phyloP scores from a whole-genome alignment of 1,140 invertebrate species.

The Heterodera schachtii region DNA sequence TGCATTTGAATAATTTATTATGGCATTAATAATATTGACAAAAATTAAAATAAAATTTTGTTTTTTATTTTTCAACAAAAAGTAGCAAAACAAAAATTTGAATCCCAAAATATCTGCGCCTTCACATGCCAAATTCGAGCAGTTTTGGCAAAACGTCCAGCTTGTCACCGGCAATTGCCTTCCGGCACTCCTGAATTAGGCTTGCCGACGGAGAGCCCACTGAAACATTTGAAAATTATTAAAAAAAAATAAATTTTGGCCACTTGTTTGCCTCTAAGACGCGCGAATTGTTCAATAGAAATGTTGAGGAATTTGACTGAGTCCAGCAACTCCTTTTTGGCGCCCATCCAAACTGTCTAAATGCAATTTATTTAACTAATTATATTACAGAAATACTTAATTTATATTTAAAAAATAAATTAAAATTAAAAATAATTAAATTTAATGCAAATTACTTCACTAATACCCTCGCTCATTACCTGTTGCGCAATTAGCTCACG shows the following conservation, averaged over 20 bases:
- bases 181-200: conserved; percentile 46
- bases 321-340: conserved; percentile 36
- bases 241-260: conserved; percentile 31
- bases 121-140: conserved; percentile 38
- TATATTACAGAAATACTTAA: background rate
- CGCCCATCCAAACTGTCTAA: conserved; percentile 26
- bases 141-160: conserved; percentile 38
- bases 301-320: conserved; percentile 44
- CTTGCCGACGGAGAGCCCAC: conserved; percentile 37
- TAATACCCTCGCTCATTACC: background rate
- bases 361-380: too few relatives aligned
- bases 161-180: conserved; percentile 45
- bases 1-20: too few relatives aligned
- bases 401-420: background rate
- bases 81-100: background rate
- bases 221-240: conserved; percentile 19
- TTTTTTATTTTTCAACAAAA: too few relatives aligned
- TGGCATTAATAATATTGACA: too few relatives aligned
- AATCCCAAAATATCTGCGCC: too few relatives aligned
- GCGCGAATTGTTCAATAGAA: conserved; percentile 46
- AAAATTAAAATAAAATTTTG: too few relatives aligned
- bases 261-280: conserved; percentile 33
- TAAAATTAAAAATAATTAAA: background rate
- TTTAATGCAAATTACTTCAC: too few relatives aligned
- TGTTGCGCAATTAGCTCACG: conserved; percentile 46